These are phyloP conservation scores for Popillia japonica DNA, from an alignment of 1,140 invertebrate species.

Conservation along the genomic window DNA sequence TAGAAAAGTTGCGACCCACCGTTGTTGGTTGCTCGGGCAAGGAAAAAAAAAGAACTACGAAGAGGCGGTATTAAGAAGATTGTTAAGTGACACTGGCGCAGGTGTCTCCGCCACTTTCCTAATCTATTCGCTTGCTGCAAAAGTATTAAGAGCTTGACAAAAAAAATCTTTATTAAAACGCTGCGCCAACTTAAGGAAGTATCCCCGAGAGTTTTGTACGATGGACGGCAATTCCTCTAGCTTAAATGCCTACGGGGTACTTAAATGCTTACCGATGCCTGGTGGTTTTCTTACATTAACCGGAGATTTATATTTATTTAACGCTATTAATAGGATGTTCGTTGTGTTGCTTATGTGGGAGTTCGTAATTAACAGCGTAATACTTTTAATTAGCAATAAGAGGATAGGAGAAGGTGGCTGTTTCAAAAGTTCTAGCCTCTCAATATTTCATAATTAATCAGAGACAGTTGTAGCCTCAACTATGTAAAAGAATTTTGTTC, in stretches of 20 bases:
- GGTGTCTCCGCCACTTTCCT: constrained; percentile 8
- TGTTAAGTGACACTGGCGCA: constrained; percentile 9
- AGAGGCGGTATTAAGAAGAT: constrained; percentile 10
- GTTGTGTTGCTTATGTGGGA: too few species aligned
- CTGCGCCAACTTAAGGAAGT: background rate
- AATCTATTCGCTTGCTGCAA: constrained; percentile 7
- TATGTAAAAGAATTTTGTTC: too few species aligned
- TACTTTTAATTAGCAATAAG: too few species aligned
- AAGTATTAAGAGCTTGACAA: constrained; percentile 33
- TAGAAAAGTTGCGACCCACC: constrained; percentile 4
- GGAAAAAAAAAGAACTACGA: background rate
- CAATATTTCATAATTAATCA: too few species aligned
- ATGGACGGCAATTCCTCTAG: background rate
- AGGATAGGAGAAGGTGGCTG: too few species aligned
- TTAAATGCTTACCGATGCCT: background rate
- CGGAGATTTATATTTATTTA: constrained; percentile 1
- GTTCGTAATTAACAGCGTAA: too few species aligned
- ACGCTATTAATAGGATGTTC: background rate
- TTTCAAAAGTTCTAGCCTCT: too few species aligned
- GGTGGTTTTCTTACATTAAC: background rate
- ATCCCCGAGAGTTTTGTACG: background rate
- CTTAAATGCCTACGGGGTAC: background rate
- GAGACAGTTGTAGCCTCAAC: too few species aligned
- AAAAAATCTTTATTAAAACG: constrained; percentile 31
- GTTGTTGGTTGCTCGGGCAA: too few species aligned